Base-by-base conservation (phyloP, 1,140 invertebrate species). In the Trichonephila inaurata region DNA sequence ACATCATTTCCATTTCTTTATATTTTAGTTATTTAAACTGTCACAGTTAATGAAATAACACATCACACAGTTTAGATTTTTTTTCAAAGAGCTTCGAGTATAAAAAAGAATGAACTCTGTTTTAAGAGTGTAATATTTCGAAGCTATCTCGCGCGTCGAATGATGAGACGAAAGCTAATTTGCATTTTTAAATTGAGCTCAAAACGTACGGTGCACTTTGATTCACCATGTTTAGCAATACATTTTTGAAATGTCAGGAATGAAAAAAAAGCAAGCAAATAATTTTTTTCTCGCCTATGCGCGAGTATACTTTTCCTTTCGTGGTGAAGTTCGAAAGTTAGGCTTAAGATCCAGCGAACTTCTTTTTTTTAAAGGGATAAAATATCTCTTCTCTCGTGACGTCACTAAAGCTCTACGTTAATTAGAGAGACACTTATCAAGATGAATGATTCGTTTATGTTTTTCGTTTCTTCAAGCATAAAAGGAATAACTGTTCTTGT, bases 371-470 rank as follows among this genome's bases (percentile, higher is more conserved):
- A 24, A 28, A 69, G 21, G 16, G 69, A 18, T 19, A 40, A 33
- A 77, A 40, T 14, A 18, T 28, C 24, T 14, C 66, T 69, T 69
- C 72, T 77, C 19, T 2, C 19, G 12, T 77, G 72, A 77, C 72
- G 72, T 77, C 72, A 77, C 28, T 2, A 33, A 7, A 51, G 24
- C 72, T 28, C 72, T 77, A 77, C 72, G 72, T 28, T 77, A 33
- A 77, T 77, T 77, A 40, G 72, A 40, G 33, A 77, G 72, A 77
- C 72, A 19, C 72, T 77, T 77, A 77, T 77, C 28, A 77, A 77
- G 72, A 77, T 77, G 72, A 77, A 77, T 77, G 72, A 77, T 77
- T 40, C 72, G 72, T 77, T 40, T 77, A 77, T 77, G 72, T 16
- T 4, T 33, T 51, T 51, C 28, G 33, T 40, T 77, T 77, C 72